Base-by-base conservation (phyloP, 2,797 vertebrate species). In the Anguilla obscura region DNA sequence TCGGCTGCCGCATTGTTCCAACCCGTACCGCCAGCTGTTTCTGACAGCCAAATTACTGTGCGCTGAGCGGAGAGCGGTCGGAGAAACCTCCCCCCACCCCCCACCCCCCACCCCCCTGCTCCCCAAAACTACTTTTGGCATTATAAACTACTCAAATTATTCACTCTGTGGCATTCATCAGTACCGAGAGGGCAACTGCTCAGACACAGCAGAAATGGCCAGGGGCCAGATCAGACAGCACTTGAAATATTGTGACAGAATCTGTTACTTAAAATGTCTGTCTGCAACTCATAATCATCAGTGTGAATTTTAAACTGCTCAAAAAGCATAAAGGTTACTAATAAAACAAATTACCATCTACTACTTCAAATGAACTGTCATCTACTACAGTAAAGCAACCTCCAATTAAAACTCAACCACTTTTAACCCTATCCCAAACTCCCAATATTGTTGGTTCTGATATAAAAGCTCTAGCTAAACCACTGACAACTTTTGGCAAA, bases 1-100 rank as follows among this genome's bases (percentile, higher is more conserved):
- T 92, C 2, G 56, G 90, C 91, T 89, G 89, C 91, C 90, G 92
- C 83, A 92, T 90, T 91, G 2, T 90, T 92, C 94, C 91, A 90
- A 86, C 91, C 91, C 85, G 24, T 40, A 18, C 88, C 87, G 90
- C 92, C 92, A 90, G 93, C 92, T 91, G 86, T 89, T 93, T 90
- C 93, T 79, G 84, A 92, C 88, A 91, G 93, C 94, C 92, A 90
- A 88, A 88, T 90, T 89, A 89, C 92, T 80, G 90, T 7, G 3
- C 88, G 88, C 92, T 85, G 91, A 90, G 94, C 92, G 88, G 71
- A 85, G 50, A 0, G 87, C 92, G 91, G 90, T 88, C 90, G 24
- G 90, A 89, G 91, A 91, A 94, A 89, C 91, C 91, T 54, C 54
- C 48, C 12, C 5, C 10, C 40, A 18, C 33, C 76, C 45, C 5